A percentile compares a stretch with the other conserved stretches of the same genome.
Evolutionary conservation across 2,888 invertebrate genomes (phyloP).

Genomic region (Dicyrtoma fusca): DNA sequence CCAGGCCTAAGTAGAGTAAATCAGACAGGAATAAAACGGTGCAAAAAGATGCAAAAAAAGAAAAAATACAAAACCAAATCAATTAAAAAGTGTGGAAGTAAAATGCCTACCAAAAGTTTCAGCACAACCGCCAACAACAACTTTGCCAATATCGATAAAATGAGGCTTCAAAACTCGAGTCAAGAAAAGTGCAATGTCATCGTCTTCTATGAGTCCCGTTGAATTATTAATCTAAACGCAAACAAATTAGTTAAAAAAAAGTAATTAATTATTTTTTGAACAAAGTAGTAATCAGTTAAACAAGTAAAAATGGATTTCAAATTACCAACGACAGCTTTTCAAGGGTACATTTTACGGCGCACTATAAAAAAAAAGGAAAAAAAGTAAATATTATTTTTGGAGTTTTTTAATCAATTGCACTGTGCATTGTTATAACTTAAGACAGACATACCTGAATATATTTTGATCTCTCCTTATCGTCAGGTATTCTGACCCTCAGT

Average conservation of each 20-base stretch:
- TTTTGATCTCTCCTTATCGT: conserved; percentile 37
- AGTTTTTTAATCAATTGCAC: too few species aligned
- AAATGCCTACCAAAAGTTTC: conserved; percentile 31
- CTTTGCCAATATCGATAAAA: conserved; percentile 22
- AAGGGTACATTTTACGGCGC: conserved; percentile 33
- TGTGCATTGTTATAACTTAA: too few species aligned
- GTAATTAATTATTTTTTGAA: too few species aligned
- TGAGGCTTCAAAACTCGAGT: conserved; percentile 25
- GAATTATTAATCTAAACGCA: conserved; percentile 17
- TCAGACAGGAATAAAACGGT: too few species aligned
- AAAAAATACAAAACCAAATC: background rate
- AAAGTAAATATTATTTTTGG: too few species aligned
- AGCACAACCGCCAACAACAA: conserved; percentile 35
- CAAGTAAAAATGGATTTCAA: too few species aligned
- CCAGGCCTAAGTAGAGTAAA: conserved; percentile 4
- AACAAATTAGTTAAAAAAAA: conserved; percentile 3
- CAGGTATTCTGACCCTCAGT: conserved; percentile 37
- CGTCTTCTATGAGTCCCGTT: conserved; percentile 12
- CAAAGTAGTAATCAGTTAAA: too few species aligned
- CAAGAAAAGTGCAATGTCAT: conserved; percentile 14
- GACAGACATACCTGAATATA: conserved; percentile 31
- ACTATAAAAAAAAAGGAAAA: conserved; percentile 26
- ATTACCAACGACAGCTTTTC: conserved; percentile 18
- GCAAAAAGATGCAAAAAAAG: too few species aligned
- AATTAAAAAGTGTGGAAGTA: background rate